Base-by-base conservation (phyloP, 2,113 vertebrate species). In the Leptocoma aspasia region DNA sequence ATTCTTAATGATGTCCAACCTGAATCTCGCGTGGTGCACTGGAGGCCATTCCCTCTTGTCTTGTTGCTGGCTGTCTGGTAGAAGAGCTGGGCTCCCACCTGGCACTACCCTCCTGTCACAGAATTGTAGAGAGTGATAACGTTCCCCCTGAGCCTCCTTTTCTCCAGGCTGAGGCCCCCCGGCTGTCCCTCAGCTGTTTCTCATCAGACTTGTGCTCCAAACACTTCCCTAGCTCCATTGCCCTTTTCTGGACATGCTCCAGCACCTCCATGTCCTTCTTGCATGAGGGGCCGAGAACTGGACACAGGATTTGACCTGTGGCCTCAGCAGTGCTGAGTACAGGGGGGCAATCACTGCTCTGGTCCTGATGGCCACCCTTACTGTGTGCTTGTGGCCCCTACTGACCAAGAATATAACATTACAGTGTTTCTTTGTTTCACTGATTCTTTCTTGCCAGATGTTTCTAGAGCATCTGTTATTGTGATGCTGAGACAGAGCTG, bases 401-500 rank as follows among this genome's bases (percentile, higher is more conserved):
- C 91, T 86, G 91, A 88, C 86, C 52, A 87, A 90, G 50, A 49
- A 73, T 86, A n/a, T 18, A 66, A 63, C 44, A 77, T 31, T 83
- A 23, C 87, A 91, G n/a, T 21, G n/a, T 78, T 57, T 66, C 79
- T 94, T 93, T 86, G 59, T 83, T 93, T 54, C 9, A 8, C 39
- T 89, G 52, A 78, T 91, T 95, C 44, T 93, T 94, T 69, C 50
- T 87, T 87, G 44, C 39, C 73, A 78, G 66, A 54, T 94, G 56
- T 90, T 96, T 88, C 52, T 87, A 82, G 53, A 96, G 26, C 64
- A 91, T 96, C 59, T 94, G 64, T 59, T 90, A 49, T 20, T 31
- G 23, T 42, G 47, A 61, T 84, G 54, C 26, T 11, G 22, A 65
- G 72, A 39, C 11, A 23, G 15, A 83, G 31, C 75, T 76, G 86